These are phyloP conservation scores for Cantharis nigra DNA, from an alignment of 2,888 invertebrate genomes.

Conservation along the genomic window DNA sequence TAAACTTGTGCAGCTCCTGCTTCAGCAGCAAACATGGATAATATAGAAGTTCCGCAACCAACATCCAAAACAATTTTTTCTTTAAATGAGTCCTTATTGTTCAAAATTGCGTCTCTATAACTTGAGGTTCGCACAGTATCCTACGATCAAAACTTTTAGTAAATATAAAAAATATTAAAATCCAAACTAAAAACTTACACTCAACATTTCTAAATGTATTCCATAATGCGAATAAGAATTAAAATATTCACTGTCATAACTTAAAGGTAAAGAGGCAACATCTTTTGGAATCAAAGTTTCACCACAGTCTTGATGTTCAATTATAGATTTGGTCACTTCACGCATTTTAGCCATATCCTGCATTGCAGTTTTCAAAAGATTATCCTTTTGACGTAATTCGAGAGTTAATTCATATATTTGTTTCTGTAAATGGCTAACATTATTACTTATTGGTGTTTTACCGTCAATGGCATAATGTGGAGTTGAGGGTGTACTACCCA, in stretches of 20 bases:
- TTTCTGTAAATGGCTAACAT: slow-evolving; percentile 52
- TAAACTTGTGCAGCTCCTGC: slow-evolving; percentile 90
- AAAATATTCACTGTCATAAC: slow-evolving; percentile 78
- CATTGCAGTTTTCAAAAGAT: slow-evolving; percentile 63
- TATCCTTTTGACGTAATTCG: slow-evolving; percentile 65
- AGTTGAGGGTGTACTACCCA: slow-evolving; percentile 56
- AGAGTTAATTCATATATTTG: slow-evolving; percentile 54
- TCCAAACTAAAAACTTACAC: slow-evolving; percentile 61
- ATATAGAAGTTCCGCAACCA: slow-evolving; percentile 96
- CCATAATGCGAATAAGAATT: slow-evolving; percentile 87
- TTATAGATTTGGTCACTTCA: slow-evolving; percentile 61
- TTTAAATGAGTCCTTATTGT: slow-evolving; percentile 70
- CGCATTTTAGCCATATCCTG: slow-evolving; percentile 66
- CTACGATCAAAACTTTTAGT: slow-evolving; percentile 45
- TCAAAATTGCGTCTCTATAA: slow-evolving; percentile 81
- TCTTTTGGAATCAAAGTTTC: slow-evolving; percentile 41
- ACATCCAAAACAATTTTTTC: slow-evolving; percentile 90
- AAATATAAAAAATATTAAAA: neutral
- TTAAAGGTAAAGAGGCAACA: slow-evolving; percentile 59
- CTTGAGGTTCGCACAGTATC: slow-evolving; percentile 85
- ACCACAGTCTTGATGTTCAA: slow-evolving; percentile 52
- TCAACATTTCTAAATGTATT: slow-evolving; percentile 94
- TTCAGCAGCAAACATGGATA: slow-evolving; percentile 97
- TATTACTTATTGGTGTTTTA: slow-evolving; percentile 53
- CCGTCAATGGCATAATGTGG: slow-evolving; percentile 56